Conservation (phyloP, 2,113 vertebrate genomes). For the Aythya baeri region DNA sequence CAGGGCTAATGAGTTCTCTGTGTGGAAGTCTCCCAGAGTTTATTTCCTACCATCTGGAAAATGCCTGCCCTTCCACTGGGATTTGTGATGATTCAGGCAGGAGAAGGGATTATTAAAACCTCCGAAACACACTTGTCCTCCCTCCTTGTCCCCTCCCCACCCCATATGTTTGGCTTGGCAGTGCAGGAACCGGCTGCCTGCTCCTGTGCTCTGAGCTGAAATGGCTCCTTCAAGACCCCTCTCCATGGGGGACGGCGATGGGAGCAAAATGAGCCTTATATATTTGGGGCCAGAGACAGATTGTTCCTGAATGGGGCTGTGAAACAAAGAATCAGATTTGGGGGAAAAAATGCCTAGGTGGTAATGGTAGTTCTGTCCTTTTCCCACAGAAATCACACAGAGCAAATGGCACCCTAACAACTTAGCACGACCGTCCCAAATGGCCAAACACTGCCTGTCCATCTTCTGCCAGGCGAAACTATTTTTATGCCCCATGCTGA, state of each 20-base stretch:
- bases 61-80: slow-evolving; percentile 32
- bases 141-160: background rate
- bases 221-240: background rate
- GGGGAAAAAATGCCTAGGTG: background rate
- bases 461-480: fast-evolving
- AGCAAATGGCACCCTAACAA: fast-evolving
- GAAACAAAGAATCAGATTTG: background rate
- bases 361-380: background rate
- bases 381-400: background rate
- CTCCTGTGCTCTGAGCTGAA: background rate
- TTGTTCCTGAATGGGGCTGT: background rate
- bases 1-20: slow-evolving; percentile 51
- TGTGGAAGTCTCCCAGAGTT: slow-evolving; percentile 15
- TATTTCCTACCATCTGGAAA: slow-evolving; percentile 67
- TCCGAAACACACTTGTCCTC: background rate
- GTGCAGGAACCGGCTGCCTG: background rate
- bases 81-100: slow-evolving; percentile 17
- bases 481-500: background rate
- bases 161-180: slow-evolving; percentile 32
- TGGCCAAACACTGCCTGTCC: background rate
- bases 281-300: background rate
- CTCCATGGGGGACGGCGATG: background rate
- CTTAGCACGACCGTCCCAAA: background rate
- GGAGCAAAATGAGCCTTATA: background rate
- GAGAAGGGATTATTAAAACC: slow-evolving; percentile 34